These are phyloP conservation scores for Mythimna ferrago DNA, from an alignment of 2,888 invertebrate genomes.

Conservation along the genomic window DNA sequence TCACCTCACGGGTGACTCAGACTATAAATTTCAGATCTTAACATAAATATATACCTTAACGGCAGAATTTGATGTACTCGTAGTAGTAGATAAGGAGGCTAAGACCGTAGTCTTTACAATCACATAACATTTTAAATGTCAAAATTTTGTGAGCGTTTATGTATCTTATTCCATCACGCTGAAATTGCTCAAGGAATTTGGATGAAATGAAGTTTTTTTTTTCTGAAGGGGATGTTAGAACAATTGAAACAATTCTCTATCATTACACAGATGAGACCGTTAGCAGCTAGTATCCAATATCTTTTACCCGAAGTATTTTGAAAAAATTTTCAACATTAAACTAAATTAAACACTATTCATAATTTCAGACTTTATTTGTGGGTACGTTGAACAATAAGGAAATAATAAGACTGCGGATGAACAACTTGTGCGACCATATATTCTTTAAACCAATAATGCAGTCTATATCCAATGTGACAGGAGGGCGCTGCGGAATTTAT, in stretches of 20 bases:
- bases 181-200: too few relatives aligned
- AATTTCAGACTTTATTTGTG: slow-evolving; percentile 20
- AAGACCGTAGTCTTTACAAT: too few relatives aligned
- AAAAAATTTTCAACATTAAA: not conserved
- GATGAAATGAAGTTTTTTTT: too few relatives aligned
- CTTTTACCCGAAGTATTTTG: not conserved
- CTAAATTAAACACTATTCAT: not conserved
- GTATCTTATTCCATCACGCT: too few relatives aligned
- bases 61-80: not conserved
- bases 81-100: too few relatives aligned
- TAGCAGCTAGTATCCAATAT: too few relatives aligned
- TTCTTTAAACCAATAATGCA: slow-evolving; percentile 32
- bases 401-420: slow-evolving; percentile 24
- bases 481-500: slow-evolving; percentile 23
- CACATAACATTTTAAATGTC: too few relatives aligned
- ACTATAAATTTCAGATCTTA: not conserved
- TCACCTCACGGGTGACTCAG: not conserved
- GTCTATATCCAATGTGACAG: slow-evolving; percentile 9
- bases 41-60: not conserved
- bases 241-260: too few relatives aligned
- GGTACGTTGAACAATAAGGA: slow-evolving; percentile 38
- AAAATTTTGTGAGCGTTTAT: too few relatives aligned
- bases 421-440: slow-evolving; percentile 35
- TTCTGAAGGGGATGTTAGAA: too few relatives aligned
- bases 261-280: too few relatives aligned